phyloP scores from a whole-genome alignment of 2,888 invertebrate species.

The Boloria euphrosyne region DNA sequence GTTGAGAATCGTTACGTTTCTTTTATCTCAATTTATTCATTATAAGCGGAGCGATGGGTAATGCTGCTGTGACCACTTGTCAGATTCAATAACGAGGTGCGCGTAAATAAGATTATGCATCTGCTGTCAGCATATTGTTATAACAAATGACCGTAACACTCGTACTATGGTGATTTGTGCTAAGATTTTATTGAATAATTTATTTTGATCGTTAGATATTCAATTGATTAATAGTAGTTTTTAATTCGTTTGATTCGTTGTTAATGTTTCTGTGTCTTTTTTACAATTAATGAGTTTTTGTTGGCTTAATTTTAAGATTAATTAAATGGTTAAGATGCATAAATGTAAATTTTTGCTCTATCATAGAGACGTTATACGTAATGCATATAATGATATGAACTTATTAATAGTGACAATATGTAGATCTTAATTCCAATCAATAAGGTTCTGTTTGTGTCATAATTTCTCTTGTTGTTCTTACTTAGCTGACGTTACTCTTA shows the following conservation, averaged over 20 bases:
- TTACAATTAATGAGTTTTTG: too few relatives aligned
- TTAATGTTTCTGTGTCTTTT: neutral
- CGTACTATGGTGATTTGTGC: constrained; percentile 19
- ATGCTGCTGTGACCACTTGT: constrained; percentile 79
- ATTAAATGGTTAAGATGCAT: too few relatives aligned
- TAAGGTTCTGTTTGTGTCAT: too few relatives aligned
- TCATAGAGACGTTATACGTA: too few relatives aligned
- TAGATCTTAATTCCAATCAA: too few relatives aligned
- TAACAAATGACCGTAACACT: constrained; percentile 29
- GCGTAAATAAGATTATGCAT: constrained; percentile 60
- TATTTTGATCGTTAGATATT: neutral
- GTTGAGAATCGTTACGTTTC: constrained; percentile 68
- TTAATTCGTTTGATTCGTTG: neutral
- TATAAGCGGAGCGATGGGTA: constrained; percentile 66
- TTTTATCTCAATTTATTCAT: constrained; percentile 81
- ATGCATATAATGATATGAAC: too few relatives aligned
- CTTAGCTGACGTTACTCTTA: too few relatives aligned
- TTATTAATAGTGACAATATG: too few relatives aligned
- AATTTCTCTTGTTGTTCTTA: too few relatives aligned
- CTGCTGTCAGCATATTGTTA: constrained; percentile 50
- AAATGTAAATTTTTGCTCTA: too few relatives aligned
- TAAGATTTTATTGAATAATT: constrained; percentile 14
- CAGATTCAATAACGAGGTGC: constrained; percentile 72
- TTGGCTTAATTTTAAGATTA: neutral
- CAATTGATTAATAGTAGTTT: constrained; percentile 4